These are phyloP conservation scores for Anarrhichthys ocellatus DNA, from an alignment of 2,113 vertebrate genomes.

Conservation along the genomic window DNA sequence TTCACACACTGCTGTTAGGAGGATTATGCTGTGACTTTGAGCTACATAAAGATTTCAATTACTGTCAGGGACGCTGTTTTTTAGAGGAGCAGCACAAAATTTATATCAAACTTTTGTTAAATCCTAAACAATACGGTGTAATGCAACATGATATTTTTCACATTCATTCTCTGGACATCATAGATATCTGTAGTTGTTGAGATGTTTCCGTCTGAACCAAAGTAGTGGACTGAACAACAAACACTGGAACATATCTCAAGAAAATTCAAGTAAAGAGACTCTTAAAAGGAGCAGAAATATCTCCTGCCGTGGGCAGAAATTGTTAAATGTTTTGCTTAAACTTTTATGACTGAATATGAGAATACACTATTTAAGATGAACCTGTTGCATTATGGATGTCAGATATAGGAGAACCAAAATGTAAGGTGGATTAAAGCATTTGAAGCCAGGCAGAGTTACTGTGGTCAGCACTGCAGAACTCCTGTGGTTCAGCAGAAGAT, in stretches of 20 bases:
- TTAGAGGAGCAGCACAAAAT: neutral
- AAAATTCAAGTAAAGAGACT: conserved; percentile 4
- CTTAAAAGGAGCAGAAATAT: neutral
- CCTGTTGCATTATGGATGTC: neutral
- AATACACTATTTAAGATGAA: conserved; percentile 7
- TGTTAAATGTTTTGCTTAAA: conserved; percentile 4
- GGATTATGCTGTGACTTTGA: conserved; percentile 5
- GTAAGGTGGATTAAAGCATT: conserved; percentile 21
- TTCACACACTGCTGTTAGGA: neutral
- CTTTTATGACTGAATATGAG: conserved; percentile 11
- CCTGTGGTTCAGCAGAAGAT: conserved; percentile 41
- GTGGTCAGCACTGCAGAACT: conserved; percentile 39
- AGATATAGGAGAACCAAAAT: conserved; percentile 3
- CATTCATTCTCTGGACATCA: neutral
- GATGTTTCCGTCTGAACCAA: neutral
- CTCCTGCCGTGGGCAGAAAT: neutral
- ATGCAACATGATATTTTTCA: neutral
- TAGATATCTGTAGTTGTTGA: neutral
- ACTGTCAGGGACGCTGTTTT: neutral
- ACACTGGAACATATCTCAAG: neutral
- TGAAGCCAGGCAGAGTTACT: conserved; percentile 15
- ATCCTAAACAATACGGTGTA: neutral
- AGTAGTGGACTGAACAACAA: neutral
- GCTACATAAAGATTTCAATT: neutral
- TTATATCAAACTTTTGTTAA: neutral